A percentile compares a stretch with the other conserved stretches of the same genome.
Evolutionary conservation across 2,888 invertebrate species (phyloP).

Genomic region (Ferrisia virgata): DNA sequence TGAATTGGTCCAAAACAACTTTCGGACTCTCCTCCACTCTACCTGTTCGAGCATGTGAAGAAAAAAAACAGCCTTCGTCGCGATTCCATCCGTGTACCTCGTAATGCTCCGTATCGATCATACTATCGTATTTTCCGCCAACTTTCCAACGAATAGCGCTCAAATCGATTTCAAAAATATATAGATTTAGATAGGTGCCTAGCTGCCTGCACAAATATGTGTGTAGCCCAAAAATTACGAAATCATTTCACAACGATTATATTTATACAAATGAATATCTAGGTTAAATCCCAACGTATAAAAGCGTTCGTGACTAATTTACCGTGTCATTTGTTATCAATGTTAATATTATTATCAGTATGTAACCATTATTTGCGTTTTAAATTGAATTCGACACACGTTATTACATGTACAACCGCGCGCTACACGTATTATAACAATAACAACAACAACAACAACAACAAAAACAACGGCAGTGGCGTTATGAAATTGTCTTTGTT

Average conservation of each 20-base stretch:
- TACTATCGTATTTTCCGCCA: too few species aligned
- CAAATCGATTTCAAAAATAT: not conserved
- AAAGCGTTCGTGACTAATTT: slow-evolving; percentile 39
- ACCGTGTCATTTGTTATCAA: slow-evolving; percentile 42
- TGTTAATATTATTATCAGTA: slow-evolving; percentile 41
- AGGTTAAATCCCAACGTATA: slow-evolving; percentile 36
- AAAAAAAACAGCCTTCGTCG: too few species aligned
- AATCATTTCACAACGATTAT: slow-evolving; percentile 14
- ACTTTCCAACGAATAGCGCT: too few species aligned
- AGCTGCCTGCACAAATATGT: not conserved
- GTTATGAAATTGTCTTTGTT: not conserved
- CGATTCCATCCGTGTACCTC: too few species aligned
- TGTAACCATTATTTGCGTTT: slow-evolving; percentile 42
- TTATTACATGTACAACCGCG: slow-evolving; percentile 34
- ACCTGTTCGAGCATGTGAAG: too few species aligned
- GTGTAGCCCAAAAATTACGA: slow-evolving; percentile 10
- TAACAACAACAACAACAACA: too few species aligned
- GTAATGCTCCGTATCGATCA: too few species aligned
- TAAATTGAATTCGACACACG: slow-evolving; percentile 42
- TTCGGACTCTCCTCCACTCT: too few species aligned
- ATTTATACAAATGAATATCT: slow-evolving; percentile 39
- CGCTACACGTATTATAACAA: not conserved
- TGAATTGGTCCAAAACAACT: too few species aligned
- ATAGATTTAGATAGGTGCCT: not conserved
- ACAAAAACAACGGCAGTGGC: too few species aligned